Base-by-base conservation (phyloP, 2,888 invertebrate genomes). In the Caenorhabditis sp. region DNA sequence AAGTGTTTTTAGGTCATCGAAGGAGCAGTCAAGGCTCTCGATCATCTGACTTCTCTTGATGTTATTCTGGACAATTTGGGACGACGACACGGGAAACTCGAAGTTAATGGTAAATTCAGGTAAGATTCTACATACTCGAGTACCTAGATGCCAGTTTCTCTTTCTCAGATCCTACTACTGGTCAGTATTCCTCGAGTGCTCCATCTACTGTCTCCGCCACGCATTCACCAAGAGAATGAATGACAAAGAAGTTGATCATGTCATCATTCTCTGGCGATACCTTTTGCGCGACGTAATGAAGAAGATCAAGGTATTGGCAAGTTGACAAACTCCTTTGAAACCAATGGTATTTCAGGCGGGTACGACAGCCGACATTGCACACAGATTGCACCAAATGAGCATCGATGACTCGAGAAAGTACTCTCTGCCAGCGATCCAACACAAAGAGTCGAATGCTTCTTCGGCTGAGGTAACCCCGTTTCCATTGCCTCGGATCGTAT, bases 41-140 rank as follows among this genome's bases (percentile, higher is more conserved):
- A 89, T 44, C 78, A 87, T 60, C 82, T 88, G 6, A 64, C 82
- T 8, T 62, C 86, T 13, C 69, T 89, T 24, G 85, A 89, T 70
- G 78, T 83, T 11, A 88, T 89, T 68, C 69, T 89, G 47, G 88
- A 89, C 68, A 89, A 89, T 78, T 72, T 89, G 35, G 89, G 89
- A 28, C 68, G 88, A 58, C 56, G 89, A 55, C 89, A 89, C 67
- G 89, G 89, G 35, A 88, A 88, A 83, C 71, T 89, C n/a, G 89
- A 89, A 58, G 84, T 87, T 4, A 81, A 83, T 50, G 85, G 85
- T 37, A 85, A 85, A 50, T 85, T 85, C 77, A 77, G 84, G 84
- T 84, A 13, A 37, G 2, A 13, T 2, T 13, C 40, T 40, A 13
- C 40, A 8, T 40, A 15, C 11, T 18, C 9, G 47, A 56, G n/a